These are phyloP conservation scores for Digitonthophagus gazella DNA, from an alignment of 2,888 invertebrate species.

Conservation along the genomic window DNA sequence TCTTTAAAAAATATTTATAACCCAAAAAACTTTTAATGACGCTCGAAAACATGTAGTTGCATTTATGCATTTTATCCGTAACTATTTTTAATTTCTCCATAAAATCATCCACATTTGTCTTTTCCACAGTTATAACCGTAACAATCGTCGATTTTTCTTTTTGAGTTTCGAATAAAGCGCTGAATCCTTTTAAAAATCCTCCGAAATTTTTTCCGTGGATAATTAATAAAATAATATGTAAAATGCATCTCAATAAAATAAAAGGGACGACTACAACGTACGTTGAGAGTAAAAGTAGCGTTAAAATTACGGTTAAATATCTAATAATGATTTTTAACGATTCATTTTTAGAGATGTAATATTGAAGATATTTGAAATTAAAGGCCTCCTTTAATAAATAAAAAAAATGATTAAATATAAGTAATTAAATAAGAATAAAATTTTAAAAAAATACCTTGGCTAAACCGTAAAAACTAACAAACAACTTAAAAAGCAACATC, in stretches of 20 bases:
- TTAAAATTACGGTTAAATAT: conserved; percentile 3
- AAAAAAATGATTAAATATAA: neutral
- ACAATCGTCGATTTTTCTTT: conserved; percentile 8
- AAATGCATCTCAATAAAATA: conserved; percentile 1
- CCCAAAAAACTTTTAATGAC: conserved; percentile 4
- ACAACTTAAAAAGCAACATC: neutral
- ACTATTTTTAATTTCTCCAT: neutral
- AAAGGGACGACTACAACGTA: neutral
- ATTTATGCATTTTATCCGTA: neutral
- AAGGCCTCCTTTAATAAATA: neutral
- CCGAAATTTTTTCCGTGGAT: conserved; percentile 6
- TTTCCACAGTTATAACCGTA: conserved; percentile 5
- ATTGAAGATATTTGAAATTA: neutral
- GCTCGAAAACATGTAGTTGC: conserved; percentile 5
- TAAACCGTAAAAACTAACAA: neutral
- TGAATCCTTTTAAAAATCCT: conserved; percentile 1
- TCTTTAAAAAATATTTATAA: conserved; percentile 7
- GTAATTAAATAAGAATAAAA: neutral
- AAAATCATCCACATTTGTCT: neutral
- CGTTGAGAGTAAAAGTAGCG: neutral
- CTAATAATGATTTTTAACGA: neutral
- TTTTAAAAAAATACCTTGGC: neutral
- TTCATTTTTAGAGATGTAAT: conserved; percentile 1
- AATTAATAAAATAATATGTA: conserved; percentile 2
- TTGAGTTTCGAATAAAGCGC: conserved; percentile 1